Evolutionary conservation across 2,888 invertebrate genomes (phyloP), one percentile per base, ranked within the genome.

Genomic region (Cheilosia soror): DNA sequence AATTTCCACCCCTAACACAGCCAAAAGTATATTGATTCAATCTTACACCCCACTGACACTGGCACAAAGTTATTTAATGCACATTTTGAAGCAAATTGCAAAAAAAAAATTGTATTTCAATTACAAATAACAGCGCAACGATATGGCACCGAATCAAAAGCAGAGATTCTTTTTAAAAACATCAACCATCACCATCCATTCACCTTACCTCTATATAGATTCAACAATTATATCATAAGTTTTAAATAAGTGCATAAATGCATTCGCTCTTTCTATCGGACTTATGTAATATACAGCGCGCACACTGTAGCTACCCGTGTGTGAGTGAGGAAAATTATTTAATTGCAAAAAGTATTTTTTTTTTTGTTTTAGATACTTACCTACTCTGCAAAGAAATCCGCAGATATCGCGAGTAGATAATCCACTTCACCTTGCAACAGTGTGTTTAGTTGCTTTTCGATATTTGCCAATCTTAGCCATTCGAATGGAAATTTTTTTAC

Each of bases 201-300:
- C 78, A 65, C 73, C 68, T 66, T 42, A 29, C 44, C 27, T 25
- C 25, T 44, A 4, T 27, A 66, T 79, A 65, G 33, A 58, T 73
- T 60, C 66, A 81, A 68, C 85, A 81, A 80, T 85, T 85, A 85
- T 85, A 85, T 85, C 85, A 85, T 85, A 81, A 85, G 85, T 81
- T 77, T 85, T 81, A 85, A 85, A 85, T 85, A 85, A 81, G 81
- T 77, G 85, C 85, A 85, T 85, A 81, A 85, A 81, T 85, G 76
- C 81, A 85, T 66, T 80, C 75, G 72, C 81, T 81, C 72, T 84
- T 63, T 71, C 63, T 73, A 63, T 78, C 25, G 72, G 57, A 31
- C 62, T 83, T 83, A 83, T 79, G 79, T 31, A 83, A 83, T 55
- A 25, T 25, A 53, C 42, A 44, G 27, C 11, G 40, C 51, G 62